A percentile compares a stretch with the other conserved stretches of the same genome.
phyloP scores from a whole-genome alignment of 2,888 invertebrate species.

The Clivina fossor region DNA sequence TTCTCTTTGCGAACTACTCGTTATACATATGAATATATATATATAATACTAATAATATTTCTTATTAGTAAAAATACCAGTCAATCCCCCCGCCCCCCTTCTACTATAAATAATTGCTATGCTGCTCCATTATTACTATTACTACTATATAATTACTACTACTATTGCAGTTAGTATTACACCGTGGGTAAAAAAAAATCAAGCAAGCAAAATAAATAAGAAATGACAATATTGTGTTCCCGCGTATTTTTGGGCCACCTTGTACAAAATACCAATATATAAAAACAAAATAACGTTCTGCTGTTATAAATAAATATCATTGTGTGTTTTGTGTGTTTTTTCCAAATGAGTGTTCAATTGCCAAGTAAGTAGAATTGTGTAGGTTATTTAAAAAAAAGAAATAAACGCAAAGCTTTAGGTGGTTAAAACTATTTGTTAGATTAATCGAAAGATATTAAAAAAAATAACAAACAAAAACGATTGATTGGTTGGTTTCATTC shows the following conservation, averaged over 20 bases:
- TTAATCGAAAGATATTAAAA: slow-evolving; percentile 16
- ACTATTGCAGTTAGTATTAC: not conserved
- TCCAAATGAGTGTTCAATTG: slow-evolving; percentile 33
- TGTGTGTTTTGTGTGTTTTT: slow-evolving; percentile 37
- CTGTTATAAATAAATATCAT: slow-evolving; percentile 12
- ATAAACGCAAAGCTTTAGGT: slow-evolving; percentile 38
- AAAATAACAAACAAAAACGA: slow-evolving; percentile 23
- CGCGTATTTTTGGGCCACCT: slow-evolving; percentile 44
- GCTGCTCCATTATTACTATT: not conserved
- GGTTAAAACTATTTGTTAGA: slow-evolving; percentile 34
- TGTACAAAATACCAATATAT: slow-evolving; percentile 11
- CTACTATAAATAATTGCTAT: not conserved
- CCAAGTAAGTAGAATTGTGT: slow-evolving; percentile 34
- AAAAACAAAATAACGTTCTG: slow-evolving; percentile 11
- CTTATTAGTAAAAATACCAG: no score
- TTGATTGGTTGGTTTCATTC: slow-evolving; percentile 20
- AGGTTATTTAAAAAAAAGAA: no score
- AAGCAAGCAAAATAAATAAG: no score
- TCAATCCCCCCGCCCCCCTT: not conserved
- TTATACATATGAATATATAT: no score
- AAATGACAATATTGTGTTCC: no score
- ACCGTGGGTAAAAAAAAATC: no score
- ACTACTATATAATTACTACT: not conserved
- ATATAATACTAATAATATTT: no score
- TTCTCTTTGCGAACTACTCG: no score